Base-by-base conservation (phyloP, 2,113 vertebrate species). In the Reinhardtius hippoglossoides region DNA sequence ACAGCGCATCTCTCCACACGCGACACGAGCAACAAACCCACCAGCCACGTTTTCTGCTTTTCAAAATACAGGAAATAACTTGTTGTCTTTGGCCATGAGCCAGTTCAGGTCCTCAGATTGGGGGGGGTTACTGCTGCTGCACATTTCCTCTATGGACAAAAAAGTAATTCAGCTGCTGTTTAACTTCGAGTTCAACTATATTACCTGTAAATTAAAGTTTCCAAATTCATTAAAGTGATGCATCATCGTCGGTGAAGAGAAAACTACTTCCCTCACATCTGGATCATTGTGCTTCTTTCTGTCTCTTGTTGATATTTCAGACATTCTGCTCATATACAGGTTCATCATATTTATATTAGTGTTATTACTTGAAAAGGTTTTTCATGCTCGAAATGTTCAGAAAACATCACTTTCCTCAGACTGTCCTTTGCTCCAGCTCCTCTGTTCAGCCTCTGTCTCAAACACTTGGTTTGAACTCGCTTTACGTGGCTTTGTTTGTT, bases 51-150 rank as follows among this genome's bases (percentile, higher is more conserved):
- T 52, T 16, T 71, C 21, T 68, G 24, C 54, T 81, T 48, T 8
- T 82, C 52, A 67, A 66, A 73, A 52, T 14, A 75, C 83, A 80
- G 78, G 80, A 88, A 90, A 81, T 69, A 0, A 15, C 56, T 68
- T 27, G 3, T 37, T 9, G 78, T 58, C 79, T 56, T 75, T 87
- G 72, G 66, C 78, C 60, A n/a, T 14, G 61, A 79, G 72, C 24
- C n/a, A n/a, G 62, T 3, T 2, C 9, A 42, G 76, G 37, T 52
- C 23, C 64, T 54, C n/a, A 26, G 48, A 61, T 55, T n/a, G 15
- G 3, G 14, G 23, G 3, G n/a, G n/a, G n/a, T n/a, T n/a, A n/a
- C n/a, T 4, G 5, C 27, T 27, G 27, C 20, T 48, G 54, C 60
- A 60, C n/a, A 6, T 54, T 54, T 75, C 71, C 26, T 55, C 7